Evolutionary conservation across 2,888 invertebrate species (phyloP).

Genomic region (Agrochola circellaris): DNA sequence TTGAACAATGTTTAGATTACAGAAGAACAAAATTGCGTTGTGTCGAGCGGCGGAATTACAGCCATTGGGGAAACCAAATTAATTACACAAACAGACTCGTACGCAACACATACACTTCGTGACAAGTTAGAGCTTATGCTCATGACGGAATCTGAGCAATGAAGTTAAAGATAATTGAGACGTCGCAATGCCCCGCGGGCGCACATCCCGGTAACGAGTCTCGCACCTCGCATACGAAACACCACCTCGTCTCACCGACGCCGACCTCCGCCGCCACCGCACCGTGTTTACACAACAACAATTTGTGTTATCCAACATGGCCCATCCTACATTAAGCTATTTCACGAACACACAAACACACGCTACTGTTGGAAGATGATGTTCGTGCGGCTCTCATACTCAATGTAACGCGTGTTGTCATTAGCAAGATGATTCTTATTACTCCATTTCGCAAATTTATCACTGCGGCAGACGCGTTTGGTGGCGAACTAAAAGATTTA

Average conservation of each 20-base stretch:
- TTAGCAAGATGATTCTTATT: constrained; percentile 56
- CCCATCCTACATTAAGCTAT: constrained; percentile 50
- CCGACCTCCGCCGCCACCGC: constrained; percentile 34
- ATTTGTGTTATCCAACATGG: constrained; percentile 65
- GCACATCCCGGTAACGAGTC: constrained; percentile 79
- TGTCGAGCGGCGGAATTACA: constrained; percentile 70
- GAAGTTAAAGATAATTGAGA: constrained; percentile 87
- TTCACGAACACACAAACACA: constrained; percentile 37
- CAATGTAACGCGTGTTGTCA: constrained; percentile 36
- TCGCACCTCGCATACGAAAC: constrained; percentile 83
- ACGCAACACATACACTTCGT: constrained; percentile 64
- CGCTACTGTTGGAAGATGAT: constrained; percentile 37
- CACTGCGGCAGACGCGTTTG: constrained; percentile 48
- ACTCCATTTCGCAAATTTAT: constrained; percentile 45
- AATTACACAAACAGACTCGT: constrained; percentile 77
- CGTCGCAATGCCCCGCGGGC: constrained; percentile 82
- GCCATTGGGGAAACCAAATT: constrained; percentile 75
- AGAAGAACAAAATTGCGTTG: constrained; percentile 72
- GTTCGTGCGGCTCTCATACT: constrained; percentile 8
- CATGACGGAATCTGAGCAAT: constrained; percentile 81
- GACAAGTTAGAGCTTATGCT: constrained; percentile 77
- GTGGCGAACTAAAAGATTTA: constrained; percentile 48
- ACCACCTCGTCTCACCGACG: constrained; percentile 56
- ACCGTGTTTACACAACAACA: constrained; percentile 74
- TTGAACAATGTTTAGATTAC: constrained; percentile 68